These are phyloP conservation scores for Benitochromis conjunctus DNA, from an alignment of 2,113 vertebrate genomes.

Conservation along the genomic window DNA sequence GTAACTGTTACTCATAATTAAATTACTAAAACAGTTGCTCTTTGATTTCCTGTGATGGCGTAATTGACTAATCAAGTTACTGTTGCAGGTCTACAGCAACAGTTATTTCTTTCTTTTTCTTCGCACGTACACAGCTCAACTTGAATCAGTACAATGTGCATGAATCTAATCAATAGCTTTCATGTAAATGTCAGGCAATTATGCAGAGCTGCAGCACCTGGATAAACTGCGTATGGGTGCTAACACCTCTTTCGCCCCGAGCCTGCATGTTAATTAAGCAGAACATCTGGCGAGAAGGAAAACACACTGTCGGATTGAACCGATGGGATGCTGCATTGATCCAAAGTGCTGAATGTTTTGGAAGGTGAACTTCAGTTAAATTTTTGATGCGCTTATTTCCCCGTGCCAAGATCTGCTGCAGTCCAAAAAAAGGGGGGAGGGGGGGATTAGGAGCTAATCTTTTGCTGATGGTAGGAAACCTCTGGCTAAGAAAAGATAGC, in stretches of 20 bases:
- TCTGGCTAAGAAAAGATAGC: constrained; percentile 9
- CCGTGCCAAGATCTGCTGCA: constrained; percentile 15
- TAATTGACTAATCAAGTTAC: not conserved
- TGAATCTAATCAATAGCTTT: constrained; percentile 25
- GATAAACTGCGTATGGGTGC: constrained; percentile 19
- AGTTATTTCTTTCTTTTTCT: not conserved
- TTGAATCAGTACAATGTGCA: not conserved
- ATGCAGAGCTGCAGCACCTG: constrained; percentile 50
- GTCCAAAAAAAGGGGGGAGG: not conserved
- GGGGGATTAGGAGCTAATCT: not conserved
- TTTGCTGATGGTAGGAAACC: not conserved
- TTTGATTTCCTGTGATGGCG: not conserved
- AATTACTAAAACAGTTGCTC: not conserved
- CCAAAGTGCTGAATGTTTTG: not conserved
- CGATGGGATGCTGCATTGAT: not conserved
- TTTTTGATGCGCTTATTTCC: not conserved
- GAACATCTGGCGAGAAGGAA: constrained; percentile 54
- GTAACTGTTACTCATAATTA: not conserved
- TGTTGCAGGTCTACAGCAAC: not conserved
- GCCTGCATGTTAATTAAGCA: constrained; percentile 44
- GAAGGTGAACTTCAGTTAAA: constrained; percentile 24
- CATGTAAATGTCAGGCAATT: constrained; percentile 25
- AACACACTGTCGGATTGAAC: not conserved
- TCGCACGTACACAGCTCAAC: not conserved
- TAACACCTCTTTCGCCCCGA: constrained; percentile 14